Base-by-base conservation (phyloP, 2,888 invertebrate species). In the Rhyacophila evoluta region DNA sequence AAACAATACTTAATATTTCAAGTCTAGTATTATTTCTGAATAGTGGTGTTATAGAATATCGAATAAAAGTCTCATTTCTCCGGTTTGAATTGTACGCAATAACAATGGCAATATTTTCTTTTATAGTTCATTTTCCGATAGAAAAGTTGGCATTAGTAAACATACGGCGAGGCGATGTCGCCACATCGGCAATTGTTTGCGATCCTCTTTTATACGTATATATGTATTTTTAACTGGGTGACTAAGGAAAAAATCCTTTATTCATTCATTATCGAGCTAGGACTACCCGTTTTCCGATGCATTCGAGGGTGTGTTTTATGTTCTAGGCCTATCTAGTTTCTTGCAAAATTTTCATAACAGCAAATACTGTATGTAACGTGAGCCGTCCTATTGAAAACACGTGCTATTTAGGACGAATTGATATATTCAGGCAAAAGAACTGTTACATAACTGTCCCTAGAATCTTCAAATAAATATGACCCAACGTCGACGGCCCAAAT, bases 81-180 rank as follows among this genome's bases (percentile, higher is more conserved):
- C 19, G 55, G 55, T 55, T 55, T 12, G 55, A 55, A 55, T 55
- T 8, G 25, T 5, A 33, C 10, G 1, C 10, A 55, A 55, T 55
- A 55, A 55, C 55, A 55, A 55, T 55, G 55, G 8, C 19, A 55
- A 19, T 55, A 55, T 55, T 28, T 74, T 71, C n/a, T 74, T 75
- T 41, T 38, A 68, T 73, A 55, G 28, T 78, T 74, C 36, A 38
- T 74, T 74, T 79, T 79, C 36, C 75, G 74, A 74, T 74, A 71
- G 29, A 71, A 72, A 71, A 19, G 41, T 28, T 73, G 55, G 74
- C 73, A 77, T 79, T 79, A 77, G 79, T 79, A 79, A 55, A 69
- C 76, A 79, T 77, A 73, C 73, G 77, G 74, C 55, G 79, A 38
- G 39, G 72, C 79, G 33, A 67, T 28, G 55, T 74, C 55, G 55